Evolutionary conservation across 2,888 invertebrate species (phyloP).

Genomic region (Orthonychiurus folsomi): DNA sequence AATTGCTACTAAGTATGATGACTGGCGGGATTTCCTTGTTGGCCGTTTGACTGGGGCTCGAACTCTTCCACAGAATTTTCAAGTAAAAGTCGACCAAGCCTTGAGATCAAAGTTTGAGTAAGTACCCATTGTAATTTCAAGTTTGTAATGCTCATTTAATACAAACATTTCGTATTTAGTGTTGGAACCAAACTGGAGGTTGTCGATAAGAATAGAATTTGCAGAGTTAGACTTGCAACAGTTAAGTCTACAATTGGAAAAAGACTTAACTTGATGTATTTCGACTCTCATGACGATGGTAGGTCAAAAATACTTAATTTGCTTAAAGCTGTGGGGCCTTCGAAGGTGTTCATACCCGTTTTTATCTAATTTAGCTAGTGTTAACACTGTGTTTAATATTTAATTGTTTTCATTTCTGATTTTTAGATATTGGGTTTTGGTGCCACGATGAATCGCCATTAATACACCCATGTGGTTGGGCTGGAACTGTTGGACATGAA

Average conservation of each 20-base stretch:
- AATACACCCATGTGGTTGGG: conserved; percentile 96
- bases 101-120: conserved; percentile 65
- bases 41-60: conserved; percentile 87
- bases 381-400: background rate
- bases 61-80: conserved; percentile 86
- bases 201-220: conserved; percentile 90
- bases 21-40: conserved; percentile 93
- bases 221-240: conserved; percentile 76
- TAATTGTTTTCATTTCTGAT: conserved; percentile 1
- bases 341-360: too few species aligned
- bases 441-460: conserved; percentile 91
- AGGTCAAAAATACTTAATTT: too few species aligned
- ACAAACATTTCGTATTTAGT: conserved; percentile 43
- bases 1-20: conserved; percentile 83
- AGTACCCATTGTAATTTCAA: conserved; percentile 16
- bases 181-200: conserved; percentile 81
- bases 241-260: conserved; percentile 87
- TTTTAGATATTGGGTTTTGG: conserved; percentile 63
- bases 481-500: conserved; percentile 76
- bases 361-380: background rate
- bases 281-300: conserved; percentile 57
- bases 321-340: too few species aligned
- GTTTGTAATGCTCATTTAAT: background rate
- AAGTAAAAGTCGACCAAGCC: conserved; percentile 74
- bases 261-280: conserved; percentile 81